Conservation (phyloP, 2,113 vertebrate genomes). For the Brevimyrus niger region DNA sequence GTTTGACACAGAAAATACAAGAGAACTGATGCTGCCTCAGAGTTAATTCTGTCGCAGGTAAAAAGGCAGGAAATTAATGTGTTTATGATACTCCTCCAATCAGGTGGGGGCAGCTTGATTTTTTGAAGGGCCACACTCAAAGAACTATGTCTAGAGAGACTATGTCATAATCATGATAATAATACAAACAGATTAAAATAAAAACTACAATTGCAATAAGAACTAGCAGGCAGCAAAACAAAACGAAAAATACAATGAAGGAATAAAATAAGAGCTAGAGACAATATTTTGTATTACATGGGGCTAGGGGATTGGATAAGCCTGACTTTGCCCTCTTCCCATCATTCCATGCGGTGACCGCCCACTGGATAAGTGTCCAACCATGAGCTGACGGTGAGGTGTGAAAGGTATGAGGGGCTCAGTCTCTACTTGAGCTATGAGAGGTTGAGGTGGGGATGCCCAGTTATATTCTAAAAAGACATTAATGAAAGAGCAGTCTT, state of each 20-base stretch:
- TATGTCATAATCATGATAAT: not conserved
- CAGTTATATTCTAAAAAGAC: not conserved
- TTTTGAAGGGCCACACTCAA: not conserved
- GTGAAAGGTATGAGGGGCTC: not conserved
- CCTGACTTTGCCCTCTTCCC: not conserved
- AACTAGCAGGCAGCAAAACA: not conserved
- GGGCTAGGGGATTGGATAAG: not conserved
- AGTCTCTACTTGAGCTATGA: not conserved
- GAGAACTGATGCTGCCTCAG: not conserved
- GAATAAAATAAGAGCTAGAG: not conserved
- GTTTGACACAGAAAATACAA: not conserved
- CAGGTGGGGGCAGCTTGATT: not conserved
- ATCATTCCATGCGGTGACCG: not conserved
- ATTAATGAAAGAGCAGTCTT: not conserved
- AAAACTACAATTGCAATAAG: not conserved
- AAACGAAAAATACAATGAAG: not conserved
- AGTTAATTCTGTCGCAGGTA: not conserved
- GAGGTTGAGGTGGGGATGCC: not conserved
- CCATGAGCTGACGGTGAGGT: not conserved
- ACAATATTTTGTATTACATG: not conserved
- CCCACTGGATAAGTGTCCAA: not conserved
- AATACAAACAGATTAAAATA: not conserved
- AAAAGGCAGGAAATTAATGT: not conserved
- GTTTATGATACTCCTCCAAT: not conserved
- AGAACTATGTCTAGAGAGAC: no score